Base-by-base conservation (phyloP, 2,888 invertebrate genomes). In the Polydrusus pterygomalis region DNA sequence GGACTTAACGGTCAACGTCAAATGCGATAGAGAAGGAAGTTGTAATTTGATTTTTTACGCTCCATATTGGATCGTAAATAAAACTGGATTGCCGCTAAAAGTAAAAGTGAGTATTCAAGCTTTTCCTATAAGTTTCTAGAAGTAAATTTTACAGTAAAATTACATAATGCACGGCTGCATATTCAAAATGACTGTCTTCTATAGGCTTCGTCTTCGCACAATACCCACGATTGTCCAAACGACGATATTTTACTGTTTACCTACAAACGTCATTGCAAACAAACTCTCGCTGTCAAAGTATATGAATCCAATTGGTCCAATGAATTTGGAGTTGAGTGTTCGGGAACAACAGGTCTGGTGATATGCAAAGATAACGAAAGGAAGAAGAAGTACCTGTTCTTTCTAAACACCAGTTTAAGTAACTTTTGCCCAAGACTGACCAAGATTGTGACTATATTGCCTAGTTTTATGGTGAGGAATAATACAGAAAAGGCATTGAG, bases 41-140 rank as follows among this genome's bases (percentile, higher is more conserved):
- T 91, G 92, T 87, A 91, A 92, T 78, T 86, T 95, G 69, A 90
- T 90, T 82, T 89, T 95, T 83, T 93, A 94, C 85, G 92, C 95
- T 0, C 95, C 95, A 15, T 96, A 94, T 86, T 97, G 97, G 96
- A 90, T 97, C 83, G 92, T 97, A 79, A 97, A 97, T 88, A 95
- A 95, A 87, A 94, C 96, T 3, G 95, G 95, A 13, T 88, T 97
- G 77, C 95, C 96, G 2, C 86, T 97, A 79, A 93, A 94, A 85
- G 90, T 96, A 79, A 93, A 94, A 90, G 95, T 94, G 86, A 86
- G 85, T 69, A 49, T 34, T 30, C 10, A 62, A n/a, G 17, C 25
- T 25, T 25, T n/a, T n/a, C n/a, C n/a, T n/a, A n/a, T n/a, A n/a
- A n/a, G n/a, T n/a, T n/a, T n/a, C n/a, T n/a, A n/a, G n/a, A n/a